A percentile compares a stretch with the other conserved stretches of the same genome.
Conservation (phyloP, 2,113 vertebrate species). For the Cyanoderma ruficeps region DNA sequence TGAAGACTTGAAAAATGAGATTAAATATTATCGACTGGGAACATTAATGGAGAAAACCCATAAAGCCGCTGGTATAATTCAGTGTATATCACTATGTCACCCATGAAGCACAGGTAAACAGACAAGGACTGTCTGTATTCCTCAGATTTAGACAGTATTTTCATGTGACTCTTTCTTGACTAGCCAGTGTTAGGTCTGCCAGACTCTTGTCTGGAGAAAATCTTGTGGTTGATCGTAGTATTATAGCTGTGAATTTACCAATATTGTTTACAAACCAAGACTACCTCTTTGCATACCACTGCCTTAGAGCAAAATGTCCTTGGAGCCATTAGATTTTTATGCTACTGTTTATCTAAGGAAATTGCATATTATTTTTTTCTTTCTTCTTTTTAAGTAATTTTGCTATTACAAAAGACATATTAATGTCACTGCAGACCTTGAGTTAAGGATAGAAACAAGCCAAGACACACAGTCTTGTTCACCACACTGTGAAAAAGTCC, state of each 20-base stretch:
- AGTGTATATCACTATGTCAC: not conserved
- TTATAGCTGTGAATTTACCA: not conserved
- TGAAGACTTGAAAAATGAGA: not conserved
- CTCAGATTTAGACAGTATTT: not conserved
- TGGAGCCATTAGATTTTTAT: not conserved
- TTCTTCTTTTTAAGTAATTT: not conserved
- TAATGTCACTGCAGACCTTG: not conserved
- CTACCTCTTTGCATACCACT: not conserved
- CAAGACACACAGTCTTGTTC: not conserved
- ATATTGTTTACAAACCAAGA: not conserved
- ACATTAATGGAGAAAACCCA: not conserved
- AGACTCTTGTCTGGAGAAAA: not conserved
- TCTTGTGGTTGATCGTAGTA: not conserved
- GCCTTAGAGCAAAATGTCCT: rapidly evolving
- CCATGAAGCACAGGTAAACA: not conserved
- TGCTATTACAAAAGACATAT: not conserved
- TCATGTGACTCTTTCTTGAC: not conserved
- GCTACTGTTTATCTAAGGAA: not conserved
- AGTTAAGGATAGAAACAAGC: not conserved
- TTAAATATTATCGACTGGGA: not conserved
- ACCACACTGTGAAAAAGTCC: not conserved
- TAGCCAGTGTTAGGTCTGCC: not conserved
- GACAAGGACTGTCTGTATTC: not conserved
- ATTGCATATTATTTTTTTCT: too few species aligned
- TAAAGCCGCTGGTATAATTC: not conserved